Base-by-base conservation (phyloP, 2,888 invertebrate species). In the Mesochorus sp. region DNA sequence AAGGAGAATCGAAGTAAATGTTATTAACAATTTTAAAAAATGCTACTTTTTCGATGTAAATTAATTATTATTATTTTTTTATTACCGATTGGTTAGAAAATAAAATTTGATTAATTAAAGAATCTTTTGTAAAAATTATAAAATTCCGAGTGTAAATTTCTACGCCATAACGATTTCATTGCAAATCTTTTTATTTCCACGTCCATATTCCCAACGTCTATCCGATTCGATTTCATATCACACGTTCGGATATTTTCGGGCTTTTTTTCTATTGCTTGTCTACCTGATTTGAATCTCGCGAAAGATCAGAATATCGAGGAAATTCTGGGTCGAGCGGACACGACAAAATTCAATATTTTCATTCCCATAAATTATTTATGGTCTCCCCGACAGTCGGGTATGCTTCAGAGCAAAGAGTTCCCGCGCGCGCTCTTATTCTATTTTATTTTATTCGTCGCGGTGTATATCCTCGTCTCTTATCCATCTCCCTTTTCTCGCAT, bases 261-360 rank as follows among this genome's bases (percentile, higher is more conserved):
- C 37, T 31, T 62, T 34, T 62, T 31, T 31, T 64, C 17, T 14
- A 3, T 3, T 1, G 28, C 28, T 49, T 51, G 12, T 12, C 8
- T 31, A 12, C 8, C 2, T 19, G 3, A 57, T 70, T 70, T 24
- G 68, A 26, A 47, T 62, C 39, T 62, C 39, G 39, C 39, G 51
- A 42, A 31, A 10, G 14, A 21, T 42, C 42, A 34, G 51, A n/a
- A 42, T 49, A 64, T 64, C 26, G 55, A 55, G 66, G 37, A 62
- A 49, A 42, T 21, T 73, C 14, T 17, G 6, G 26, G 10, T 26
- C 14, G 14, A 34, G 42, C 42, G 10, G 26, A 31, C 31, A 17
- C 28, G 53, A 21, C 14, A 12, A 21, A 57, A 64, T 73, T 73
- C 66, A 73, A 73, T 73, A 66, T 57, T 73, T 73, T 39, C 66